A percentile compares a stretch with the other conserved stretches of the same genome.
These are phyloP conservation scores for Dermolepida albohirtum DNA, from an alignment of 2,888 invertebrate genomes.

Conservation along the genomic window DNA sequence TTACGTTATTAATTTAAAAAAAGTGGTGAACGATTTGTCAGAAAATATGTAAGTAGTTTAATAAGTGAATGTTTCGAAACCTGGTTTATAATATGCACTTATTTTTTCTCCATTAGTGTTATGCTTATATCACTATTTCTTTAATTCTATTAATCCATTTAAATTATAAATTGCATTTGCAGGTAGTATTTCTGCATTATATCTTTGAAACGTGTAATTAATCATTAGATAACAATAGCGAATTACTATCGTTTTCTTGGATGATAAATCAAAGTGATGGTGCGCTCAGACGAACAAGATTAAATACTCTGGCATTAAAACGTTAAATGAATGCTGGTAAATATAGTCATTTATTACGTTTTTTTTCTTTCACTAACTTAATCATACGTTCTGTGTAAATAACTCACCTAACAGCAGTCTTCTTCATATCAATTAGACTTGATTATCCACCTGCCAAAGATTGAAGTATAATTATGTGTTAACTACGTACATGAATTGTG, in stretches of 20 bases:
- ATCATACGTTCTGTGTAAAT: constrained; percentile 8
- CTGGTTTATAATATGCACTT: too few species aligned
- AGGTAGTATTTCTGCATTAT: constrained; percentile 3
- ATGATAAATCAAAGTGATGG: constrained; percentile 31
- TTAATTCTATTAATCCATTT: background rate
- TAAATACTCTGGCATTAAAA: constrained; percentile 24
- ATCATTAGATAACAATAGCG: constrained; percentile 28
- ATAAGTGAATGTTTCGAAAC: too few species aligned
- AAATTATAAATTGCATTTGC: constrained; percentile 23
- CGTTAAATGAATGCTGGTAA: constrained; percentile 15
- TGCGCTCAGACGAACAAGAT: constrained; percentile 24
- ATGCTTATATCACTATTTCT: too few species aligned
- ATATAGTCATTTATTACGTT: constrained; percentile 29
- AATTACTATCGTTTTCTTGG: constrained; percentile 33
- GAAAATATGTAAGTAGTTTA: too few species aligned
- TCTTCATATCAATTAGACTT: constrained; percentile 13
- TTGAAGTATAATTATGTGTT: constrained; percentile 20
- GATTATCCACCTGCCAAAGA: constrained; percentile 10
- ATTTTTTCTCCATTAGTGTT: too few species aligned
- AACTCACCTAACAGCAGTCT: constrained; percentile 20
- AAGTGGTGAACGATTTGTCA: too few species aligned
- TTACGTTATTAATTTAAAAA: too few species aligned
- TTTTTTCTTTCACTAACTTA: constrained; percentile 14
- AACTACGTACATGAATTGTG: constrained; percentile 3
- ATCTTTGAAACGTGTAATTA: constrained; percentile 11